Evolutionary conservation across 2,797 vertebrate species (phyloP), one percentile per base, ranked within the genome.

Genomic region (Sebastes cheni): DNA sequence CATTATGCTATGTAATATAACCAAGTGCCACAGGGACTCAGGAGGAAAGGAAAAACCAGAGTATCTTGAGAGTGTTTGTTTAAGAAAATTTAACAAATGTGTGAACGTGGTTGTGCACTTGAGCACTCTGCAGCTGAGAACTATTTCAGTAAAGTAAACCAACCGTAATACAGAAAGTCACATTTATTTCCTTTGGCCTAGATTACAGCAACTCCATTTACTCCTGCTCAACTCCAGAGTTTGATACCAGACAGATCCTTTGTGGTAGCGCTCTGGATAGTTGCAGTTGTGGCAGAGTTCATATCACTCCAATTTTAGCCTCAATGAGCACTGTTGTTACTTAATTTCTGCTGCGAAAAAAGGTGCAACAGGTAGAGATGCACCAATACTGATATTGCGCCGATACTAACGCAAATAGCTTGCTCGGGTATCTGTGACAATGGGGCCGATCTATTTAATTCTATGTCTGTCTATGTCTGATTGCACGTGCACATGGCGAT

Each of bases 271-370:
- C 34, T 74, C 72, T 69, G 64, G 16, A 29, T 75, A 69, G 20
- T 61, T 87, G 18, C 30, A 54, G 32, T 75, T 67, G 68, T 59
- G 9, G 69, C 62, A 75, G 42, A 72, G 55, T 73, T 87, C 69
- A 70, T 25, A 27, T 77, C 70, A 13, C 73, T 86, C 60, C 34
- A 62, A 8, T 77, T 72, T 50, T 56, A 67, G 50, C 39, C 10
- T 71, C 16, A 2, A 7, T 34, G 60, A 64, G 52, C 18, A 20
- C 14, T 46, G 3, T 42, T 61, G 3, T 46, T 29, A 10, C 12
- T 25, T 46, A 2, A 32, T 34, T 61, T 27, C 27, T 42, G 29
- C 52, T 81, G 58, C 59, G 14, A 16, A 42, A 42, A 42, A 42
- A 42, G 39, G 14, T 7, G 39, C 14, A 42, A 42, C 16, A 42